These are phyloP conservation scores for Martes martes DNA, from an alignment of 2,113 vertebrate species.

Conservation along the genomic window DNA sequence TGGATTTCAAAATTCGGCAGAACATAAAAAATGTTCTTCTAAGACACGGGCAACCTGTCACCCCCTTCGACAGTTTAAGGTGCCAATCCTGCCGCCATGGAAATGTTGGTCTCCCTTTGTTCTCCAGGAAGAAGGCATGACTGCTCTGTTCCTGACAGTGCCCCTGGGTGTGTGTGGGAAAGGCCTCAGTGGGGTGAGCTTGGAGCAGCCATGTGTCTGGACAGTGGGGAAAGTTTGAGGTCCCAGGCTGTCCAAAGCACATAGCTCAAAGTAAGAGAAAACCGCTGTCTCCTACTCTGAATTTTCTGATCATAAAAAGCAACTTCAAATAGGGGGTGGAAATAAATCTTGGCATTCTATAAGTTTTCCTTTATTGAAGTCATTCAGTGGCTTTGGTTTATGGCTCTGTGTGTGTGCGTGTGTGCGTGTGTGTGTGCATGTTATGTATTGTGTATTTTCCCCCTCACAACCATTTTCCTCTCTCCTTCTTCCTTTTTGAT, in stretches of 20 bases:
- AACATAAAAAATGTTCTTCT: constrained; percentile 11
- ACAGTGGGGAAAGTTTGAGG: fast-evolving
- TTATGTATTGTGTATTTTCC: background rate
- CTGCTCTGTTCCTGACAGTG: background rate
- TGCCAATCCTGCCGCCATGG: background rate
- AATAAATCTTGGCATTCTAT: background rate
- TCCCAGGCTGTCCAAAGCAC: background rate
- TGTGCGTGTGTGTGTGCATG: background rate
- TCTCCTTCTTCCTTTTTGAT: background rate
- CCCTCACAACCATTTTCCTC: background rate
- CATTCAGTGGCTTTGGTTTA: background rate
- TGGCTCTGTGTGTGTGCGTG: background rate
- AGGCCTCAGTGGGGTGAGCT: background rate
- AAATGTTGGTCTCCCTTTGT: background rate
- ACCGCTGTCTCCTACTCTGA: background rate
- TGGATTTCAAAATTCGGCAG: background rate
- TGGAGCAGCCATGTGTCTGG: background rate
- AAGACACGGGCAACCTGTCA: background rate
- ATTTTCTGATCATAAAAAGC: constrained; percentile 1
- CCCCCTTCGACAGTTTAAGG: background rate
- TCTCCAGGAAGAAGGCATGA: background rate
- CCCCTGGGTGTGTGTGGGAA: background rate
- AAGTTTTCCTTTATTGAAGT: background rate
- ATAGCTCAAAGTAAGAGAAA: background rate
- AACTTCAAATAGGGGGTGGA: background rate